These are phyloP conservation scores for Muricea muricata DNA, from an alignment of 92 coral and sea anemone species.

Conservation along the genomic window DNA sequence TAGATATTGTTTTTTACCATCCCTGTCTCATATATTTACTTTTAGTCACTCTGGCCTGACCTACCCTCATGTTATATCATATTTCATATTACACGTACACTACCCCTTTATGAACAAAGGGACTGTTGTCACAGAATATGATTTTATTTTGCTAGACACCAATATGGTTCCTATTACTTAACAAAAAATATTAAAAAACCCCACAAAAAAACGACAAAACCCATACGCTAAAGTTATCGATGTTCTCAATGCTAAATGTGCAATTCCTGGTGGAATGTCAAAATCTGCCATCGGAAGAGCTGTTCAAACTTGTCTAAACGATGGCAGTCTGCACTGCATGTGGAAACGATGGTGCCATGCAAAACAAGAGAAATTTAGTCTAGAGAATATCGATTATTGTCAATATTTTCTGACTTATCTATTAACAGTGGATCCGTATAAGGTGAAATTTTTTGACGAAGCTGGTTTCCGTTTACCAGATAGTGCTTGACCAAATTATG, in stretches of 20 bases:
- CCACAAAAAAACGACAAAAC: too few relatives aligned
- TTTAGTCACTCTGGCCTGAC: too few relatives aligned
- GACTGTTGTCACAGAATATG: too few relatives aligned
- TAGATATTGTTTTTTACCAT: too few relatives aligned
- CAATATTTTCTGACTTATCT: conserved; percentile 54
- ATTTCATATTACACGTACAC: too few relatives aligned
- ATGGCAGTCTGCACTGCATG: neutral
- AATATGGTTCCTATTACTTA: too few relatives aligned
- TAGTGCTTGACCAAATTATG: neutral
- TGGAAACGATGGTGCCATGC: conserved; percentile 24
- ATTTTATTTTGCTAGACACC: too few relatives aligned
- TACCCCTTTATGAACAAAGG: too few relatives aligned
- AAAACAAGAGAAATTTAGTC: conserved; percentile 16
- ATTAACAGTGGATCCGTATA: conserved; percentile 47
- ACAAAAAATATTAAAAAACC: too few relatives aligned
- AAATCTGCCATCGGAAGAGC: conserved; percentile 32
- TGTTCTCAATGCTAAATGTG: conserved; percentile 20
- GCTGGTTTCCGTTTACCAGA: conserved; percentile 45
- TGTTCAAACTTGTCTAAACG: conserved; percentile 10
- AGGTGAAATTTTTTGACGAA: conserved; percentile 64
- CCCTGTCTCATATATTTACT: too few relatives aligned
- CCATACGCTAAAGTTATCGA: too few relatives aligned
- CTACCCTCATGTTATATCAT: too few relatives aligned
- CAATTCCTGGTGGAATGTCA: conserved; percentile 47
- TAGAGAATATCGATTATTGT: conserved; percentile 57